Conservation (phyloP, 1,140 invertebrate genomes). For the Eupristina koningsbergeri region DNA sequence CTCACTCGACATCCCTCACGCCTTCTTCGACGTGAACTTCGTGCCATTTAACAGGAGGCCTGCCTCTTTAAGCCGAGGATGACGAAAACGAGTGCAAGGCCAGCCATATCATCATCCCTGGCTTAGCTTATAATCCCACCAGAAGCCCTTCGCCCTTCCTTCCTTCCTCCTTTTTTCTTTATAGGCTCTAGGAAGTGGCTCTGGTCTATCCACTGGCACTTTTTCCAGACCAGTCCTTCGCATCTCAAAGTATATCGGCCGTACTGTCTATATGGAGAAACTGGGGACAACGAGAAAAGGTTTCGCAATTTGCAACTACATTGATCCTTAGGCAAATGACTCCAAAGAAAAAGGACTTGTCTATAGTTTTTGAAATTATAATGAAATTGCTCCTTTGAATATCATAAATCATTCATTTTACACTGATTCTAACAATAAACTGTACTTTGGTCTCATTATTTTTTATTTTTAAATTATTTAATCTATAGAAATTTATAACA, state of each 20-base stretch:
- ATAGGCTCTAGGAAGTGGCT: not conserved
- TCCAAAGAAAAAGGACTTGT: not conserved
- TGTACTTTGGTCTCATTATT: too few relatives aligned
- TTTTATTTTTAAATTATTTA: too few relatives aligned
- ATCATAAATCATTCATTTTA: too few relatives aligned
- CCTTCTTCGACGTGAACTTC: constrained; percentile 46
- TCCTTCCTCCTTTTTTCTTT: not conserved
- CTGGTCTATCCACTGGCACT: too few relatives aligned
- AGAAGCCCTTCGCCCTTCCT: not conserved
- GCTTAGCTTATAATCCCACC: not conserved
- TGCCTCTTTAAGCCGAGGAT: constrained; percentile 26
- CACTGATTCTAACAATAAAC: too few relatives aligned
- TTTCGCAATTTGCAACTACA: not conserved
- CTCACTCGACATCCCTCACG: constrained; percentile 29
- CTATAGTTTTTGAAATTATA: too few relatives aligned
- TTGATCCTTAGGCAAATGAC: not conserved
- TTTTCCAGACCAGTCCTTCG: too few relatives aligned
- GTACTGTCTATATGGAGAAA: not conserved
- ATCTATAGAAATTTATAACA: too few relatives aligned
- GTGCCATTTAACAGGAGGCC: constrained; percentile 42
- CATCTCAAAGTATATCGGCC: constrained; percentile 4
- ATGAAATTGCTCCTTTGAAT: too few relatives aligned
- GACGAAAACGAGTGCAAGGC: constrained; percentile 4
- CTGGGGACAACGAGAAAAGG: not conserved
- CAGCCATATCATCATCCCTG: constrained; percentile 16